Evolutionary conservation across 2,797 vertebrate genomes (phyloP).

Genomic region (Schizopygopsis pylzovi): DNA sequence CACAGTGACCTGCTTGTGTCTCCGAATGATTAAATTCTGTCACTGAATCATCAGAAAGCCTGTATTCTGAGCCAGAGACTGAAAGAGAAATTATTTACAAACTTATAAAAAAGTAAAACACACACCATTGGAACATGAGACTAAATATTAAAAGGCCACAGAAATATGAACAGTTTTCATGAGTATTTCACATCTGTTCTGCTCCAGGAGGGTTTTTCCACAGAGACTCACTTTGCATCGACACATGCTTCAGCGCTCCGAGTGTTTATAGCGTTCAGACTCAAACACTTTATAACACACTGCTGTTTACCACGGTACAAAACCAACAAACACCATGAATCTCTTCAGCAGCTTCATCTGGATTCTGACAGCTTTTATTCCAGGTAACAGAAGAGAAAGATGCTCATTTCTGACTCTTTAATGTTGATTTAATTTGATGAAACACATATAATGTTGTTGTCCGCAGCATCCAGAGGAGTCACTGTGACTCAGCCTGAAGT

Average conservation of each 20-base stretch:
- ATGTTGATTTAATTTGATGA: no score
- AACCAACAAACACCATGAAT: neutral
- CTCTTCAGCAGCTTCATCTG: constrained; percentile 4
- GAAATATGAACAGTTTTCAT: no score
- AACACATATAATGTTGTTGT: no score
- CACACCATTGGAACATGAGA: neutral
- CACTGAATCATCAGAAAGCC: neutral
- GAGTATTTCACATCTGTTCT: no score
- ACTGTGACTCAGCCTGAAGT: no score
- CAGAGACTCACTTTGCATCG: no score
- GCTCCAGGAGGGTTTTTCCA: neutral
- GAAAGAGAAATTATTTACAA: neutral
- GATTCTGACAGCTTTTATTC: neutral
- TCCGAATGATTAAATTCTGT: neutral
- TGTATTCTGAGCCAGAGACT: neutral
- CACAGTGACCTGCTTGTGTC: neutral
- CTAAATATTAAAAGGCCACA: neutral
- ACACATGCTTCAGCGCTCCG: neutral
- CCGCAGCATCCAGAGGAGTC: no score
- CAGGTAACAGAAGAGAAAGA: neutral
- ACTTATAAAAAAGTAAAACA: no score
- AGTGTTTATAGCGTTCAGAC: constrained; percentile 5
- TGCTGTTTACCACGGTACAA: neutral
- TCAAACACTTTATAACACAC: constrained; percentile 9
- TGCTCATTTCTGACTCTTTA: neutral